Evolutionary conservation across 2,888 invertebrate genomes (phyloP), one percentile per base, ranked within the genome.

Genomic region (Apodemia duryi): DNA sequence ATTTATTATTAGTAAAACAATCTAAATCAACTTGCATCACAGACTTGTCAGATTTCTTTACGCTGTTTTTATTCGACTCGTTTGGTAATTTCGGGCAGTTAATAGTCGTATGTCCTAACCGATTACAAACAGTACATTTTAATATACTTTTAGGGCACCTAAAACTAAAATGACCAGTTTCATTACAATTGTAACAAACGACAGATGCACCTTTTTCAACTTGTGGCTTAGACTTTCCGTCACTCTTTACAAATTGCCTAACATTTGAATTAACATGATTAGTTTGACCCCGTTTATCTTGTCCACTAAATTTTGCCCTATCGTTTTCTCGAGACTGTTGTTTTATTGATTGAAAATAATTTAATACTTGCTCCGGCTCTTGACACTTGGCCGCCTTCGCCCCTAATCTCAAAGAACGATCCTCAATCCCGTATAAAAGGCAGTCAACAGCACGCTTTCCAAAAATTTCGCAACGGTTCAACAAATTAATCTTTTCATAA

Each of bases 361-460:
- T 52, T 11, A 65, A 38, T 29, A 61, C 65, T 51, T 65, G 52
- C 43, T 65, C 62, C 7, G 61, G 61, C 54, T 65, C 62, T 6
- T 65, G n/a, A 13, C 21, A 62, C 52, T 65, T 62, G 1, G 61
- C 29, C 3, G 65, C 65, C 57, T 71, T 65, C 6, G 71, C 71
- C 29, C 71, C 69, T 66, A 72, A 62, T n/a, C 69, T 61, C 7
- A 74, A 67, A 0, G 67, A 65, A 10, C 71, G 66, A 68, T 75
- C 72, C 1, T 75, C 74, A n/a, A 75, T 66, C 1, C 72, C 74
- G 51, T 69, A 66, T 10, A 74, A 29, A 28, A 75, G 49, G 63
- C 72, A 75, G 63, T 74, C 73, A 13, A 75, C 73, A 6, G 71
- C 72, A 32, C 67, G 65, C 65, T 68, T 68, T 46, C 69, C 71